Conservation (phyloP, 2,113 vertebrate genomes). For the Sterrhoptilus dennistouni region DNA sequence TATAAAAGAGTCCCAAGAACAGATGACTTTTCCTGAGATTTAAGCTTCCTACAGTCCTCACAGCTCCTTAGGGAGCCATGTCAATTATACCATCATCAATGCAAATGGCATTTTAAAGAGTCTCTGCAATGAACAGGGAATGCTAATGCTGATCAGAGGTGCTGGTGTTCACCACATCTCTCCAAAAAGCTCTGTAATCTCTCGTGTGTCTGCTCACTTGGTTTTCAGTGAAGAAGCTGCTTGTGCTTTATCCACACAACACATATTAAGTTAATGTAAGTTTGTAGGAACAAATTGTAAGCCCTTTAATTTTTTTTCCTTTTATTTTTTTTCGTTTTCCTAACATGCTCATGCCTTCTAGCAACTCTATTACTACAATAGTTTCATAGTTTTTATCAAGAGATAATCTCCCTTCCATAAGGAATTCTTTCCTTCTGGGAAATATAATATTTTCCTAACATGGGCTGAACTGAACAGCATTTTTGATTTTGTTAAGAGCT, state of each 20-base stretch:
- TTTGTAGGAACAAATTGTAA: neutral
- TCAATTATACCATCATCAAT: constrained; percentile 72
- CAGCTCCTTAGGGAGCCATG: constrained; percentile 68
- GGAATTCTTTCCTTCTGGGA: neutral
- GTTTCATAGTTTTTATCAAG: neutral
- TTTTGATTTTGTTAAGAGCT: neutral
- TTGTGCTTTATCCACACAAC: neutral
- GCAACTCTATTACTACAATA: neutral
- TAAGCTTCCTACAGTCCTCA: constrained; percentile 53
- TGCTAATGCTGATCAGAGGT: constrained; percentile 63
- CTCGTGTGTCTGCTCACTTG: constrained; percentile 2
- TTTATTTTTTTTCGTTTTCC: neutral
- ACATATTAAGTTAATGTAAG: neutral
- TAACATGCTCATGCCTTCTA: neutral
- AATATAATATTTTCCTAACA: neutral
- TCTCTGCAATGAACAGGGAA: constrained; percentile 44
- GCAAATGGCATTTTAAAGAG: constrained; percentile 77
- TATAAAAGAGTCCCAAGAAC: constrained; percentile 48
- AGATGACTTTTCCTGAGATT: constrained; percentile 64
- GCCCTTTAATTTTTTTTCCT: neutral
- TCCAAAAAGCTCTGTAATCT: constrained; percentile 45
- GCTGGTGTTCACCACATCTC: neutral
- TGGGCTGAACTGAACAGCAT: neutral
- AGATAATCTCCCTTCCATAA: neutral
- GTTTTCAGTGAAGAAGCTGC: neutral